Evolutionary conservation across 1,140 invertebrate species (phyloP), one percentile per base, ranked within the genome.

Genomic region (Drosophila sproati): DNA sequence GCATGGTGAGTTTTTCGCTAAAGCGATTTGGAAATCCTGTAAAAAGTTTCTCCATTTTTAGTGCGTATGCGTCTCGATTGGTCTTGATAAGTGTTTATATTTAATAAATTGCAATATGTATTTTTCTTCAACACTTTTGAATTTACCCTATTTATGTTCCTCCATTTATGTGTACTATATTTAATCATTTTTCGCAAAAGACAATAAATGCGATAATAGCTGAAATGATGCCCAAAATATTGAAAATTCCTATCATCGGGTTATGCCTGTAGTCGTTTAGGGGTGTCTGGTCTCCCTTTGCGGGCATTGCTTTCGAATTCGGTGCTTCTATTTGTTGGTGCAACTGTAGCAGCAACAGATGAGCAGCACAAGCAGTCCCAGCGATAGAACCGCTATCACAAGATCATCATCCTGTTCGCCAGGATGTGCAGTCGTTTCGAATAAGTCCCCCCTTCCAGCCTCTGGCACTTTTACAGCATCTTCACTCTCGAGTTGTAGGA

Each of bases 1-100:
- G 50, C 41, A 68, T 69, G 64, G 71, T 73, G 41, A 73, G 71
- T 73, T 57, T 54, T 47, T 20, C 20, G 70, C 37, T 8, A 37
- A 48, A 48, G 10, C 6, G n/a, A 28, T 45, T 2, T 43, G 6
- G 31, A 32, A 34, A 47, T 10, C 8, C 34, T 34, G 29, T 5
- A 51, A 20, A 20, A 20, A 8, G 5, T 8, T 31, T 45, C 12
- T 32, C 34, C 12, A 20, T 7, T 54, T 8, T 45, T 54, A 12
- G 32, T 12, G 20, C 48, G 5, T 48, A 41, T n/a, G 20, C 4
- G 10, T 20, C 20, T 20, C 20, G 20, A 20, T 20, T 20, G 20
- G 20, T 20, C 20, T 20, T 20, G 20, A 20, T 20, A 20, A 20
- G 20, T 20, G 20, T 12, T 12, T 12, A 12, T 12, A 12, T 20